phyloP scores from a whole-genome alignment of 2,113 vertebrate species.

The Coptodon bakossiorum region DNA sequence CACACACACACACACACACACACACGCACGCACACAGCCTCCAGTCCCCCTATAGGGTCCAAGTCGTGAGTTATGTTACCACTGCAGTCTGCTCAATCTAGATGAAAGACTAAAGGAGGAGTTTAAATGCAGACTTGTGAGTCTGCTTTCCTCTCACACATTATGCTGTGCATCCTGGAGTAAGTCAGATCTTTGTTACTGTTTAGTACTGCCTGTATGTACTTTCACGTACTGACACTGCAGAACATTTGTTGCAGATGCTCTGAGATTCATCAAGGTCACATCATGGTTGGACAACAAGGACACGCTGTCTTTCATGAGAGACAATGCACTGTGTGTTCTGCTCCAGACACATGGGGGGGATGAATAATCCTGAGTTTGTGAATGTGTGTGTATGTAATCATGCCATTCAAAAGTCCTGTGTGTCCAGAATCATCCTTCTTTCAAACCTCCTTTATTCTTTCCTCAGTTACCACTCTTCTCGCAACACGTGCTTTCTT shows the following conservation, averaged over 20 bases:
- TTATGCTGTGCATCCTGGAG: neutral
- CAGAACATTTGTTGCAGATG: neutral
- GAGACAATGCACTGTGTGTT: neutral
- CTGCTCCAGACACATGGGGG: neutral
- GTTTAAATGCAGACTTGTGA: neutral
- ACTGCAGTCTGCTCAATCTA: neutral
- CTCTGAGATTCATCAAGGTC: neutral
- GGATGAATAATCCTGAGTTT: neutral
- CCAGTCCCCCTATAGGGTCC: neutral
- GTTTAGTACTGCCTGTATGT: neutral
- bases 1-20: neutral
- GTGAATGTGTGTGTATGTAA: neutral
- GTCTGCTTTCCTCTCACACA: neutral
- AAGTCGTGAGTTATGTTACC: neutral
- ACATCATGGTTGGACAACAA: neutral
- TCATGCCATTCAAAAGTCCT: neutral
- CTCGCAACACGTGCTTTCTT: neutral
- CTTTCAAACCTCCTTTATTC: neutral
- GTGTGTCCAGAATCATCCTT: neutral
- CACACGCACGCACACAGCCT: neutral
- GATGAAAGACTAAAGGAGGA: neutral
- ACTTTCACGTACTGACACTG: neutral
- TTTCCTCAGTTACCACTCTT: neutral
- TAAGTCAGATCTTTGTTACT: neutral
- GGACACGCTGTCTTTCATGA: neutral